Evolutionary conservation across 2,113 vertebrate genomes (phyloP), one percentile per base, ranked within the genome.

Genomic region (Amphiprion percula): DNA sequence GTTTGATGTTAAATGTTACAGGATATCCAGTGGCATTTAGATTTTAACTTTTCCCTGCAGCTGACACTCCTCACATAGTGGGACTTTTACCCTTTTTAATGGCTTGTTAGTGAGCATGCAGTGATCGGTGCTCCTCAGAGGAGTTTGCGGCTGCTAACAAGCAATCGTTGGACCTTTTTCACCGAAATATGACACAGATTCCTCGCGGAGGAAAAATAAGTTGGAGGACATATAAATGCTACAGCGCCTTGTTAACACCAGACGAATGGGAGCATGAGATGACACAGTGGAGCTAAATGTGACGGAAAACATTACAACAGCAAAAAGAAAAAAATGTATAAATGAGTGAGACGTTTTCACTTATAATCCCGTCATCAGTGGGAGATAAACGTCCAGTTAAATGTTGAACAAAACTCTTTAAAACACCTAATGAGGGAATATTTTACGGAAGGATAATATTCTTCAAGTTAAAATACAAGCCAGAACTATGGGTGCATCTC

Each of bases 51-150:
- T 72, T 26, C 65, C 61, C 26, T 69, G 65, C n/a, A 67, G 30
- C 60, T 82, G 59, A 67, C 33, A 56, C 58, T 54, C 21, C 10
- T 66, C 65, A 74, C 46, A 55, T 4, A 23, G 56, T 49, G 53
- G 24, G 5, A 61, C 61, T 58, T 74, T 55, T 70, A 60, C 56
- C 46, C 30, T 62, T 78, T 87, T 83, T 81, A 90, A 90, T 83
- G 60, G 78, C 83, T 90, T 74, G 80, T 87, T 90, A 81, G 77
- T 37, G 67, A 49, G 30, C 55, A 23, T 37, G 69, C 84, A 23
- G 69, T 61, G 59, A 55, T 69, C 37, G 30, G 70, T 15, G 61
- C 14, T 67, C 54, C 33, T 2, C 9, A 69, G 50, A 52, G 54
- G 17, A 67, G 76, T 23, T 71, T 47, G 19, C 59, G 23, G 53